Evolutionary conservation across 2,113 vertebrate species (phyloP).

Genomic region (Anguilla rostrata): DNA sequence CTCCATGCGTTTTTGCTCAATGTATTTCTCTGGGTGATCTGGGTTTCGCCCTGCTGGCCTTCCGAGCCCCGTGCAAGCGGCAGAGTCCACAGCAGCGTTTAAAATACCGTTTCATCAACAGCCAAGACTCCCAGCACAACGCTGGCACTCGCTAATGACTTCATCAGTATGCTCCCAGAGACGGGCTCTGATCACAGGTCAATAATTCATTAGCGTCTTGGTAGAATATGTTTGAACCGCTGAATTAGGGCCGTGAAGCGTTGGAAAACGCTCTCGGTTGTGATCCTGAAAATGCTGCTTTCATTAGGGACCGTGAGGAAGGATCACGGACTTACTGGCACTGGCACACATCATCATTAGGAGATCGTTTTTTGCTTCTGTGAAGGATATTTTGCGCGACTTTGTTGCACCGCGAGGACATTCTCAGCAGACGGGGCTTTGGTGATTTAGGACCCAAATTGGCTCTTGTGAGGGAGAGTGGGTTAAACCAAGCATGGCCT

Average conservation of each 20-base stretch:
- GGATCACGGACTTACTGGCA: background rate
- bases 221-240: background rate
- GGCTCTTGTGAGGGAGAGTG: background rate
- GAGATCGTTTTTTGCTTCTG: background rate
- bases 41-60: background rate
- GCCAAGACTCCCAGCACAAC: background rate
- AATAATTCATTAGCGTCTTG: constrained; percentile 32
- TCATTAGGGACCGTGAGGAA: background rate
- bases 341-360: background rate
- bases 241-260: constrained; percentile 12
- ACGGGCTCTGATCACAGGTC: constrained; percentile 25
- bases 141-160: constrained; percentile 29
- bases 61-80: background rate
- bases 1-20: background rate
- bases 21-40: background rate
- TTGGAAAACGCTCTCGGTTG: background rate
- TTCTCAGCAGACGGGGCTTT: background rate
- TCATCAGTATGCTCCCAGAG: constrained; percentile 27
- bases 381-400: background rate
- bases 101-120: constrained; percentile 18
- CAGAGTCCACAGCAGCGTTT: background rate
- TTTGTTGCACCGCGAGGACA: background rate
- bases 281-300: constrained; percentile 12
- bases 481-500: background rate
- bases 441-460: background rate